These are phyloP conservation scores for Diphyllodes magnificus DNA, from an alignment of 2,113 vertebrate species.

Conservation along the genomic window DNA sequence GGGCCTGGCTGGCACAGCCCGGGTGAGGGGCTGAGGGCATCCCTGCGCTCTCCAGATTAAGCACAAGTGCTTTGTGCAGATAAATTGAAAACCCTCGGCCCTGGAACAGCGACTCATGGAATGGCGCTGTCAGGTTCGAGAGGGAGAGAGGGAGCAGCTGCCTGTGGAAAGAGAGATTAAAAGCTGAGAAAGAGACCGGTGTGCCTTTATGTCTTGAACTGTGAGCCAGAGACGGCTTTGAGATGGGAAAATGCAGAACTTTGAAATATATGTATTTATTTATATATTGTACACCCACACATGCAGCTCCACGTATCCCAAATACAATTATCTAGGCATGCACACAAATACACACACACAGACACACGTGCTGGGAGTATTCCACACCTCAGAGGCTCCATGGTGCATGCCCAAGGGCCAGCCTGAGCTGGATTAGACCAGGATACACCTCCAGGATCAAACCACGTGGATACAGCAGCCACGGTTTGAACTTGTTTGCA, in stretches of 20 bases:
- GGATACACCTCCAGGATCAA: fast-evolving
- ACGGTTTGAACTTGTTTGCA: fast-evolving
- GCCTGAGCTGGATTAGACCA: fast-evolving
- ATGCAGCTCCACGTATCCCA: fast-evolving
- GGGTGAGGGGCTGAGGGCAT: not conserved
- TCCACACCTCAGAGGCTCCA: fast-evolving
- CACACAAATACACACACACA: not conserved
- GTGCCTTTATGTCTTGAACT: not conserved
- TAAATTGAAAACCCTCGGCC: conserved; percentile 30
- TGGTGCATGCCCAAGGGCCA: fast-evolving
- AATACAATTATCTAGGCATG: not conserved
- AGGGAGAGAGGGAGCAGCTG: conserved; percentile 29
- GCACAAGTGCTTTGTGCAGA: conserved; percentile 46
- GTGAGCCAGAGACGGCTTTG: not conserved
- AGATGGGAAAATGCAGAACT: not conserved
- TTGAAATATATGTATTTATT: not conserved
- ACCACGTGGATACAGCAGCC: fast-evolving
- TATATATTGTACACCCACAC: not conserved
- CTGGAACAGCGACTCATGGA: not conserved
- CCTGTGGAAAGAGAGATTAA: conserved; percentile 28
- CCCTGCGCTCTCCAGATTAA: not conserved
- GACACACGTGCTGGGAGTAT: fast-evolving
- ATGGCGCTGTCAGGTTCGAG: not conserved
- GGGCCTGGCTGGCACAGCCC: not conserved
- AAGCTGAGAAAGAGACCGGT: not conserved